Evolutionary conservation across 2,888 invertebrate genomes (phyloP), one percentile per base, ranked within the genome.

Genomic region (Oligia latruncula): DNA sequence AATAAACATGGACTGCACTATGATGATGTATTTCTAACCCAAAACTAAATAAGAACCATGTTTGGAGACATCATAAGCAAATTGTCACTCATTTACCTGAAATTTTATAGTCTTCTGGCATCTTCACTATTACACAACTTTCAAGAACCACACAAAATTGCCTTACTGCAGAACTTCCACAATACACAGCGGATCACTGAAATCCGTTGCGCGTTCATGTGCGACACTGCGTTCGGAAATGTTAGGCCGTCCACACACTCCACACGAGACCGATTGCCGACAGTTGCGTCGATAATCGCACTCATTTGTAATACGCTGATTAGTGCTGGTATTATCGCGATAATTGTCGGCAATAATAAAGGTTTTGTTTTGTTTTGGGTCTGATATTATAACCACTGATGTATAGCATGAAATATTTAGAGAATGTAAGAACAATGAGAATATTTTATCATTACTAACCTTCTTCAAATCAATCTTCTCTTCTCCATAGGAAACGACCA

Each of bases 271-370:
- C 43, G 62, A 76, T 52, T 29, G 49, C 46, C 58, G n/a, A 81
- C n/a, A 70, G 35, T 52, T 23, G 15, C 58, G 43, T 71, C 52
- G 43, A 62, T 68, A 70, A 81, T 71, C 46, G 70, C 65, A 72
- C 49, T 29, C 17, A 60, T 72, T 75, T 52, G 23, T 71, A 40
- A 49, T 52, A 62, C 43, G 20, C 70, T 83, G 60, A 81, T 78
- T 67, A 82, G 67, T 40, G 43, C 13, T 67, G 15, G 29, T 35
- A 43, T 82, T 82, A 67, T 80, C 46, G 60, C 17, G 52, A 29
- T 80, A 60, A 43, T 67, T 43, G 2, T n/a, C 9, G 23, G 66
- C 49, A 23, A 60, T 60, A 67, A 11, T n/a, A 82, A 66, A 67
- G n/a, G 13, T 20, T 74, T 66, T 74, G 29, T 55, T 76, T 64